A percentile compares a stretch with the other conserved stretches of the same genome.
Conservation (phyloP, 2,888 invertebrate species). For the Luffia ferchaultella region DNA sequence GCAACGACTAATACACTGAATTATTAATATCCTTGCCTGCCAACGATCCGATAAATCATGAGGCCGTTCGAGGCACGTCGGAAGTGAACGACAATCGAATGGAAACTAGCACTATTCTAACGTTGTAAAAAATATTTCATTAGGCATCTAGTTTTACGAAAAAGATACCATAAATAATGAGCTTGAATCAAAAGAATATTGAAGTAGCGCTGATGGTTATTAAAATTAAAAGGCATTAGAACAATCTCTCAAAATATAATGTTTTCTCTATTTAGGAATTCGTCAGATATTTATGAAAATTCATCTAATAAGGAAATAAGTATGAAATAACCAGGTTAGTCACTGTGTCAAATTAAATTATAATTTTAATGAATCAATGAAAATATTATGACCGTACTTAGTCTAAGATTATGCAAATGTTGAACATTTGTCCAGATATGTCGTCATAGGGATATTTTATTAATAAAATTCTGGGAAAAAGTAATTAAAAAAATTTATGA, state of each 20-base stretch:
- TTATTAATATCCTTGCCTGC: slow-evolving; percentile 50
- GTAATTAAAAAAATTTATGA: background rate
- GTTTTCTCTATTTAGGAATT: background rate
- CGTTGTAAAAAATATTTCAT: background rate
- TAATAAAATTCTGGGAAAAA: too few species aligned
- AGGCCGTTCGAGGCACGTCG: slow-evolving; percentile 29
- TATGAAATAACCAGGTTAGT: too few species aligned
- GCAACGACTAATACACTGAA: slow-evolving; percentile 31
- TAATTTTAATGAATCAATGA: too few species aligned
- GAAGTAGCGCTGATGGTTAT: background rate
- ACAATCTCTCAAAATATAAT: background rate
- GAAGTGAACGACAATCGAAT: slow-evolving; percentile 23
- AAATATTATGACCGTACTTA: too few species aligned
- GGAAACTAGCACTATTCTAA: slow-evolving; percentile 16
- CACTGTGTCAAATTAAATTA: too few species aligned
- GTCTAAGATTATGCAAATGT: too few species aligned
- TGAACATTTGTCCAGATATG: too few species aligned
- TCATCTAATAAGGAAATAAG: too few species aligned
- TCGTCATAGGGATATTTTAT: too few species aligned
- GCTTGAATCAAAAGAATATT: background rate
- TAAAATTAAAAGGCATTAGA: background rate
- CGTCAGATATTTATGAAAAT: too few species aligned
- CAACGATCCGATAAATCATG: slow-evolving; percentile 32
- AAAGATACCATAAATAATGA: background rate
- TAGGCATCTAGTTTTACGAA: background rate